Evolutionary conservation across 2,797 vertebrate species (phyloP), one percentile per base, ranked within the genome.

Genomic region (Oreonectes daqikongensis): DNA sequence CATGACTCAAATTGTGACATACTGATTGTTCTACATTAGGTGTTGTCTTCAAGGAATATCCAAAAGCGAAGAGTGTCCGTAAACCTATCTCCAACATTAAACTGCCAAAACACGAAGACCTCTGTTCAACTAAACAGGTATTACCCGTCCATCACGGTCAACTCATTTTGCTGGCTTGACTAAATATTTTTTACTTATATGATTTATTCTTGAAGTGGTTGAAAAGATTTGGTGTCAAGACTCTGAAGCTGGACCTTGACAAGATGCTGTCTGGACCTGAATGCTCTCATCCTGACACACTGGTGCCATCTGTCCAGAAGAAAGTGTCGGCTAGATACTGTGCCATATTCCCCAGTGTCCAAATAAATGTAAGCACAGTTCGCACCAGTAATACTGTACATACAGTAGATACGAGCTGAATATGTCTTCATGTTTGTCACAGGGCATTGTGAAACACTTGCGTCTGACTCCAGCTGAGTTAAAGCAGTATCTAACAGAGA

Each of bases 101-200:
- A 1, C 71, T 95, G 60, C 92, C 92, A n/a, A 86, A 85, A 70
- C 91, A 91, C 53, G 90, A 95, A 55, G 87, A 87, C 28, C 60
- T 90, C 63, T 94, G 90, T 75, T 95, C 95, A 48, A 93, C 91
- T 79, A 90, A 88, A 86, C 86, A 89, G 91, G 94, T 86, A 50
- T 44, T 9, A 14, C 30, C 42, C 14, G 18, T 28, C 52, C 20
- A 24, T 24, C 26, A 28, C 24, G 17, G 55, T 24, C 5, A 59
- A 3, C 11, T 30, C 11, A 15, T 26, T 59, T 17, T 72, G 9
- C 60, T 1, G 15, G 28, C 18, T 35, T 15, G 18, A 2, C 32
- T 8, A 18, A 46, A 18, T 46, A 6, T 46, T 46, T 46, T 11
- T 17, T 18, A 11, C 7, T 40, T 10, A 40, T 42, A 2, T 40